phyloP scores from a whole-genome alignment of 2,113 vertebrate genomes.

The Steatornis caripensis region DNA sequence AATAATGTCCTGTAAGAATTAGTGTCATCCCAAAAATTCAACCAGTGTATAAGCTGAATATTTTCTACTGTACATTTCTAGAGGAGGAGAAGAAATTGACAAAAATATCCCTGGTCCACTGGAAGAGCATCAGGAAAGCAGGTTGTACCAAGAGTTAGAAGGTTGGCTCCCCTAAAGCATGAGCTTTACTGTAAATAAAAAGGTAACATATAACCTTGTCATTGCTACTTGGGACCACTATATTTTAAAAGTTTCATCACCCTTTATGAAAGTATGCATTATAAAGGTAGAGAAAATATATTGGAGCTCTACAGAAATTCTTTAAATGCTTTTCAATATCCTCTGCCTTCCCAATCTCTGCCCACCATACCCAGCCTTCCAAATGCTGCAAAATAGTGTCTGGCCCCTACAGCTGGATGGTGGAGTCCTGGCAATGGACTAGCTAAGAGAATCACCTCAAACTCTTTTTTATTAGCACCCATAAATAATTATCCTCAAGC shows the following conservation, averaged over 20 bases:
- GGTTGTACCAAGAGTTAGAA: fast-evolving
- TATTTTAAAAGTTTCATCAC: background rate
- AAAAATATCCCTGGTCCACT: background rate
- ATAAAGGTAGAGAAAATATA: background rate
- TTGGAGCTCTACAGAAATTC: background rate
- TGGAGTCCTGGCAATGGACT: background rate
- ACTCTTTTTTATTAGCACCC: background rate
- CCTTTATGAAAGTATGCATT: background rate
- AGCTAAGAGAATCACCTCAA: background rate
- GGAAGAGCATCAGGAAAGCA: background rate
- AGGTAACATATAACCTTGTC: background rate
- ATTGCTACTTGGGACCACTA: background rate
- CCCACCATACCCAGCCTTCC: background rate
- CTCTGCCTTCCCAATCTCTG: background rate
- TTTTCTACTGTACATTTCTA: background rate
- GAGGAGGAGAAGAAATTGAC: background rate
- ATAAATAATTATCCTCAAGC: background rate
- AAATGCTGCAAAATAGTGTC: background rate
- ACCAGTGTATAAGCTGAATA: background rate
- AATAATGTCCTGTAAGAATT: background rate
- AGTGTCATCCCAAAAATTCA: background rate
- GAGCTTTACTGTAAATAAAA: background rate
- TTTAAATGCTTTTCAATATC: background rate
- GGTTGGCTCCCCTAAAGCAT: background rate
- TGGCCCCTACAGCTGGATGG: background rate